Conservation (phyloP, 2,113 vertebrate genomes). For the Mesoclemmys tuberculata region DNA sequence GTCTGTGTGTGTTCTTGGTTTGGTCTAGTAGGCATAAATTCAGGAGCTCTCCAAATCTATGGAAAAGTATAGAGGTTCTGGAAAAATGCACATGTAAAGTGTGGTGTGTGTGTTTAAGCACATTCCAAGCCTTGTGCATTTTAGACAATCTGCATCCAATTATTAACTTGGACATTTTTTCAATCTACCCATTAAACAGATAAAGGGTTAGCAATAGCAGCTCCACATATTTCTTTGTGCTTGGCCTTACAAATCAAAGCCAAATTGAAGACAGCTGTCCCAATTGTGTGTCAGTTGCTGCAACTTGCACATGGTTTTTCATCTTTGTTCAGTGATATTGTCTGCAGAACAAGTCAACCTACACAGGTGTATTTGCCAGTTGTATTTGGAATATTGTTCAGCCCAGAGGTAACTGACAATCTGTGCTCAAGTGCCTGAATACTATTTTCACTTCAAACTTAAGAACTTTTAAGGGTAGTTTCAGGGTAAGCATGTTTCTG, state of each 20-base stretch:
- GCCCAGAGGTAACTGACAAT: not conserved
- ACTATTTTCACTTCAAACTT: not conserved
- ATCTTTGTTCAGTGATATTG: not conserved
- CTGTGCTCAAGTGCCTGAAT: not conserved
- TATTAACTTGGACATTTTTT: constrained; percentile 8
- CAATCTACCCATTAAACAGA: not conserved
- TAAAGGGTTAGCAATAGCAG: constrained; percentile 23
- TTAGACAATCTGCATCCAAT: not conserved
- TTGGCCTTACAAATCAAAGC: not conserved
- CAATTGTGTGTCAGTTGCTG: not conserved
- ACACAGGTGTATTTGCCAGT: not conserved
- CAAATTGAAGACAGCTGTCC: constrained; percentile 12
- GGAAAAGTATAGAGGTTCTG: not conserved
- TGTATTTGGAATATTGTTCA: not conserved
- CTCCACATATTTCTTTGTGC: not conserved
- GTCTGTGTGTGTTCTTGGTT: not conserved
- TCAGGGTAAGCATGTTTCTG: not conserved
- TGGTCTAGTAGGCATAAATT: not conserved
- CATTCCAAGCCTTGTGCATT: not conserved
- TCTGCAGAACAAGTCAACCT: not conserved
- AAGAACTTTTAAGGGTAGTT: not conserved
- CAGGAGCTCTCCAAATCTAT: not conserved
- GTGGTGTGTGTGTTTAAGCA: not conserved
- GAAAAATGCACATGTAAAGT: not conserved
- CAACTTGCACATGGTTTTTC: not conserved